phyloP scores from a whole-genome alignment of 2,888 invertebrate species.

The Lamellibrachia columna region DNA sequence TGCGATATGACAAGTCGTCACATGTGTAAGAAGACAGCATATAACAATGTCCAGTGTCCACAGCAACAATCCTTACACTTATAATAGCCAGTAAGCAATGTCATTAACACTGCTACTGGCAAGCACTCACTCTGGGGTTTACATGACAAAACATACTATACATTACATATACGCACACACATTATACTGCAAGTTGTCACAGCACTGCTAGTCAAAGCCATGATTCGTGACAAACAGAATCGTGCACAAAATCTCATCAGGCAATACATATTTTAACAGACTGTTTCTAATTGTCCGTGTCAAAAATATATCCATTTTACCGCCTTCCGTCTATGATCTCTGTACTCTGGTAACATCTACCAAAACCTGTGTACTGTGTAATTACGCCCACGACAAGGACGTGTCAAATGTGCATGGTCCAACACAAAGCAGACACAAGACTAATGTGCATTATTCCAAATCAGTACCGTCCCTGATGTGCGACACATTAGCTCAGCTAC shows the following conservation, averaged over 20 bases:
- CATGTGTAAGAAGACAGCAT: background rate
- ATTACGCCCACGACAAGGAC: background rate
- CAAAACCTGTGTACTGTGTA: background rate
- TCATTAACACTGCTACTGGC: background rate
- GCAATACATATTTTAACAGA: background rate
- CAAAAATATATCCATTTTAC: background rate
- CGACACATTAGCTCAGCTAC: background rate
- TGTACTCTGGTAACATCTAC: background rate
- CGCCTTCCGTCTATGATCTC: background rate
- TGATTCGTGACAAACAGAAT: background rate
- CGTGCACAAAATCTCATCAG: background rate
- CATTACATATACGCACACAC: background rate
- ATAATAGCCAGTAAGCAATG: background rate
- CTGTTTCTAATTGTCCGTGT: background rate
- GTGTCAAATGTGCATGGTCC: background rate
- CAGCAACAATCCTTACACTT: background rate
- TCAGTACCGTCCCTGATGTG: background rate
- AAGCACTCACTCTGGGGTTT: background rate
- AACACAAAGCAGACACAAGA: background rate
- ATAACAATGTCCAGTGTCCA: background rate
- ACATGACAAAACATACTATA: background rate
- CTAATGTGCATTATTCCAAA: background rate
- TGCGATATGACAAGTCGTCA: background rate
- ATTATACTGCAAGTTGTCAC: background rate
- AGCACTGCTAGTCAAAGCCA: background rate